Base-by-base conservation (phyloP, 2,888 invertebrate species). In the Rosalia funebris region DNA sequence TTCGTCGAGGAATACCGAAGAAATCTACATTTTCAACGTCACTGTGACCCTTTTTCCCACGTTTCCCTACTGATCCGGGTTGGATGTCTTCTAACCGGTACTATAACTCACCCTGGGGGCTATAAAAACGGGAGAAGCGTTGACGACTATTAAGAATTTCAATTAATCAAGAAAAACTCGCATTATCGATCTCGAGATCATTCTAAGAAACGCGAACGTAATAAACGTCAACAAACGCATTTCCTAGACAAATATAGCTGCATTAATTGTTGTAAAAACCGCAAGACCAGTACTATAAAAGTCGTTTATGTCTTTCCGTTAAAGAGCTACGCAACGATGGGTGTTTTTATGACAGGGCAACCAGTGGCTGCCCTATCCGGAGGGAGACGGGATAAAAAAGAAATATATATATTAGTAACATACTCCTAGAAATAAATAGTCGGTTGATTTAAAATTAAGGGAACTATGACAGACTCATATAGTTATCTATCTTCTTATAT, bases 151-250 rank as follows among this genome's bases (percentile, higher is more conserved):
- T 17, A 17, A 17, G 53, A 42, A 53, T 53, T 53, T 42, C 53
- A 53, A 53, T 53, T 20, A 42, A 42, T 42, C 11, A 14, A 15
- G 42, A 53, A 53, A 53, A 53, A 42, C 25, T 20, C 42, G 17
- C 32, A 32, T 16, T 53, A 42, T 42, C 41, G 53, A 41, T 16
- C 53, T 32, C 32, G 53, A 31, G 45, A 54, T 19, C 15, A 2
- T 62, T 62, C 62, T 36, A 32, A 52, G 62, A 62, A 62, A 12
- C 55, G 47, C 50, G 54, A 62, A 48, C 47, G 54, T 52, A 63
- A 60, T 60, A 57, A 59, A 64, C 25, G 64, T 64, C 61, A 54
- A 64, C 48, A 53, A 61, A 56, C 52, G 64, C 59, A 61, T 61
- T 57, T 46, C 36, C 48, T 57, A 45, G 53, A 60, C 60, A 60